Evolutionary conservation across 2,113 vertebrate genomes (phyloP).

Genomic region (Astur gentilis): DNA sequence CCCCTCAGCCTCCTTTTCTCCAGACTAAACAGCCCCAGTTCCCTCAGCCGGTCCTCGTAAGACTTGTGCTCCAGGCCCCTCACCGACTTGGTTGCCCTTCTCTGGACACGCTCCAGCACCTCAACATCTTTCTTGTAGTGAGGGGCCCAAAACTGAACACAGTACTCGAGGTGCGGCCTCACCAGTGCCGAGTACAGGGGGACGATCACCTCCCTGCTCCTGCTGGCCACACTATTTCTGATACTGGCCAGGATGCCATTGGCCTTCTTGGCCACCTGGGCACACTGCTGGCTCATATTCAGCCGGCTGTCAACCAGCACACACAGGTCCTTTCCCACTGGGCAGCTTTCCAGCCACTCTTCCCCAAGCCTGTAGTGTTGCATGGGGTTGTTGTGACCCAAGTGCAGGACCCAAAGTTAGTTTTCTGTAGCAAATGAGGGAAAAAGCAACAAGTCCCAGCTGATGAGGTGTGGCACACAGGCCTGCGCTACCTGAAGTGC

Average conservation of each 20-base stretch:
- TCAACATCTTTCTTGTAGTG: too few relatives aligned
- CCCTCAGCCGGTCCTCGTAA: too few relatives aligned
- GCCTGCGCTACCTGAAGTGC: fast-evolving
- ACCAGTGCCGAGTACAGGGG: fast-evolving
- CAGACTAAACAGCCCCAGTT: too few relatives aligned
- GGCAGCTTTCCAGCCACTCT: neutral
- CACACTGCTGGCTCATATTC: fast-evolving
- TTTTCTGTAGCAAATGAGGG: neutral
- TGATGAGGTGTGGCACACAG: neutral
- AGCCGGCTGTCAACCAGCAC: fast-evolving
- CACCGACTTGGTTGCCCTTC: too few relatives aligned
- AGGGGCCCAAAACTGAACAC: too few relatives aligned
- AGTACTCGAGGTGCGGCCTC: fast-evolving
- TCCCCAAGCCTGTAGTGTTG: fast-evolving
- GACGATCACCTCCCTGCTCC: fast-evolving
- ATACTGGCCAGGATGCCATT: fast-evolving
- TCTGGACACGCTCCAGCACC: too few relatives aligned
- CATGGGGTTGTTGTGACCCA: neutral
- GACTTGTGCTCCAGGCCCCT: too few relatives aligned
- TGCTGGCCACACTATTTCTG: neutral
- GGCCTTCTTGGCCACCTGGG: neutral
- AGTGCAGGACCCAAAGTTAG: neutral
- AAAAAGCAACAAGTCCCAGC: neutral
- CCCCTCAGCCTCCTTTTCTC: too few relatives aligned
- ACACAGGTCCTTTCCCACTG: fast-evolving